Evolutionary conservation across 2,888 invertebrate genomes (phyloP), one percentile per base, ranked within the genome.

Genomic region (Epinotia ramella): DNA sequence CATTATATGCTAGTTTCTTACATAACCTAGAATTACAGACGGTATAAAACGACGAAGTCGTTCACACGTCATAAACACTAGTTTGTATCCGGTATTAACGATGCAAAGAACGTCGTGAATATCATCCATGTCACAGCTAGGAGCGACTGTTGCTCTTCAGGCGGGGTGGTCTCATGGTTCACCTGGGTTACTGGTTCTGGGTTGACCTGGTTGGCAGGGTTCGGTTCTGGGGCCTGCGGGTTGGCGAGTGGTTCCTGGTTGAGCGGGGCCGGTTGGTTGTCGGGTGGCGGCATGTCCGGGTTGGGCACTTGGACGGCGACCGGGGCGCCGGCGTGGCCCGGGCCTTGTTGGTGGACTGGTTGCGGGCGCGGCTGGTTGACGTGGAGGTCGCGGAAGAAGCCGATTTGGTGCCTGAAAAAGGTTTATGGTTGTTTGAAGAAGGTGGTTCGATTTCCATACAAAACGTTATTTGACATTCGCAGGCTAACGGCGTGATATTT

Each of bases 31-130:
- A 64, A 46, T 46, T 53, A 53, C 53, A 53, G 13, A 46, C 18
- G 44, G n/a, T 16, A 18, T 18, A 20, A 9, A 57, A 20, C 57
- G 9, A 20, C 20, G 6, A 12, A 4, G 2, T 57, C 20, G 20
- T 60, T 57, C 33, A 33, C 33, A 33, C 7, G 40, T 7, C 0
- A 20, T 24, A 60, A 0, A 5, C 70, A 82, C 78, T 88, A 89
- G 78, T 93, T 98, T 80, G 97, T 97, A 86, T 99, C 98, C 0
- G 99, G 99, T 88, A 99, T 96, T 73, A 99, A 95, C 0, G 99
- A 99, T 12, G 98, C 96, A 88, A 99, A 98, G 92, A 99, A 99
- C 2, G 98, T 97, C 0, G 98, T 96, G 81, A 99, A 96, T 89
- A 99, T 98, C 86, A 98, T 98, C 97, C 98, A 98, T 28, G 97